Base-by-base conservation (phyloP, 2,888 invertebrate species). In the Cephus pygmeus region DNA sequence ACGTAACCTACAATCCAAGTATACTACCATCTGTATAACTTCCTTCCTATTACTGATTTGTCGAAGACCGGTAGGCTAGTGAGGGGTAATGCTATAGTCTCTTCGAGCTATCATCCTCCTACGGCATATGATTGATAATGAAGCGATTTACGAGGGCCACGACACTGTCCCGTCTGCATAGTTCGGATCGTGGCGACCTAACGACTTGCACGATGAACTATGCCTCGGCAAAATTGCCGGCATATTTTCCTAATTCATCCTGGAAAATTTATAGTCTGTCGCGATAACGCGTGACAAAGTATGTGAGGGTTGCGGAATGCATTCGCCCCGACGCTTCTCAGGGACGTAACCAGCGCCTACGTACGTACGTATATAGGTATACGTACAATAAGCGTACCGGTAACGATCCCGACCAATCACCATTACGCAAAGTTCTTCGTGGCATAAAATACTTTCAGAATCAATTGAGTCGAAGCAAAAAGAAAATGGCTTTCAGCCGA, bases 361-460 rank as follows among this genome's bases (percentile, higher is more conserved):
- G 4, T 40, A 40, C 6, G 23, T 69, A 30, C 75, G 69, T 33
- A 69, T 34, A 34, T 9, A 34, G 34, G 9, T 34, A 34, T 73
- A 23, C 30, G 69, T 71, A 80, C 80, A 81, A 81, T 79, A 75
- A 76, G 69, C 11, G 74, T 56, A 56, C 23, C 40, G 15, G 40
- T 76, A 75, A 81, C 75, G 79, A 76, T 73, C 74, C 74, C 86
- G 79, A 83, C 84, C 84, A 85, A 86, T 85, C 85, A 85, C 85
- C 85, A 85, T 84, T 83, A 82, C 77, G 83, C 83, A 81, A 81
- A 85, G 79, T 80, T 77, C 74, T 23, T 56, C 6, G 23, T 23
- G 40, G 23, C 40, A 9, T 56, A 23, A 56, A 56, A 56, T 56
- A 56, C 23, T 56, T 56, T 56, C 4, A 23, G 40, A 56, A 56